Base-by-base conservation (phyloP, 1,140 invertebrate genomes). In the Lordiphosa clarofinis region DNA sequence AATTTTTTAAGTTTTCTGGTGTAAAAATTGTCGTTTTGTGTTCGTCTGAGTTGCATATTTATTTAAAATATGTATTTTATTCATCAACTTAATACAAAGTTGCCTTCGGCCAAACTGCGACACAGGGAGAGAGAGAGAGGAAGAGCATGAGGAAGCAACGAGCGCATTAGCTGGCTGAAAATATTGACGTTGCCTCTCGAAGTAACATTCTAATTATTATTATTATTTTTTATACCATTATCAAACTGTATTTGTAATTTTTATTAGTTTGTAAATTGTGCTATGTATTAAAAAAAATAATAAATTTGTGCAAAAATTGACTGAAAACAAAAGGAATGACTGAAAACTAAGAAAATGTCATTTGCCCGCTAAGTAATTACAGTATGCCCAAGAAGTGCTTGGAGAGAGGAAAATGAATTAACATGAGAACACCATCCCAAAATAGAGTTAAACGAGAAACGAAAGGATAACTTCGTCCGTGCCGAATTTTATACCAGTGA, bases 101-200 rank as follows among this genome's bases (percentile, higher is more conserved):
- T 58, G 38, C 42, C 24, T 42, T 28, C 24, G 59, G 61, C 57
- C 31, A 52, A 37, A 52, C 12, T 15, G 50, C 52, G 63, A 73
- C 62, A 73, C 68, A 43, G 2, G 2, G 2, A 79, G 2, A 15
- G 2, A 79, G 60, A 81, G 64, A 64, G 58, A 15, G 15, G 2
- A 15, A 15, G 15, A 66, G 68, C 69, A 70, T 28, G 24, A 28
- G 4, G 24, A 28, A 79, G 68, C 76, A 81, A 81, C 76, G 76
- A 76, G 75, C 73, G 65, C 76, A 84, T 81, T 81, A 82, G 76
- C 76, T 81, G 76, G 76, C 76, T 81, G 63, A 81, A 2, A 15
- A 15, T 67, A 76, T 76, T 72, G 78, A 78, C 76, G 76, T 82
- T 82, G 76, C 70, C 67, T 78, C 73, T 72, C 67, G 57, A 76